Percentiles rank a stretch among this genome's conserved stretches.
Conservation (phyloP, 2,113 vertebrate genomes). For the Salvelinus fontinalis region DNA sequence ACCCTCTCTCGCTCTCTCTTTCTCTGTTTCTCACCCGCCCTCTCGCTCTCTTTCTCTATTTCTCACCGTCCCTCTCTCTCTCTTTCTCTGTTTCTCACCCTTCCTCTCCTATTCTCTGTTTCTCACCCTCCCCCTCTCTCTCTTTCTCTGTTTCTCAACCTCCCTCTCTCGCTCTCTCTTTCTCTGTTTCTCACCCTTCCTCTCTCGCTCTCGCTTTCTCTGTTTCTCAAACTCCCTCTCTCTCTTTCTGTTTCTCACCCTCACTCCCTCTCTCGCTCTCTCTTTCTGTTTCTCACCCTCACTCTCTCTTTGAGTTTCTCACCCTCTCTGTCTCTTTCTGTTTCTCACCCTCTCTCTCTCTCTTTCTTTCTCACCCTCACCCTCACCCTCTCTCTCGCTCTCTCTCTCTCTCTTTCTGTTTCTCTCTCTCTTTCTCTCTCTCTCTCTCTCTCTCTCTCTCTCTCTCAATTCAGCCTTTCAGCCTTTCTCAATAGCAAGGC, state of each 20-base stretch:
- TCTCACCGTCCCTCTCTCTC: no score
- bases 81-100: neutral
- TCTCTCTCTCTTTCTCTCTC: no score
- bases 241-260: conserved; percentile 26
- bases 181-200: neutral
- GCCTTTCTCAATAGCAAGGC: no score
- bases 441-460: no score
- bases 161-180: conserved; percentile 18
- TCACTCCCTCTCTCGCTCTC: conserved; percentile 9
- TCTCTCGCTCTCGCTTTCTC: neutral
- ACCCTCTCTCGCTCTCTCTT: conserved; percentile 4
- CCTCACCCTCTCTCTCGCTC: neutral
- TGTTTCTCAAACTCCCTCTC: no score
- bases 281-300: conserved; percentile 20
- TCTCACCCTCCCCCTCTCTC: neutral
- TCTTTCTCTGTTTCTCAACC: neutral
- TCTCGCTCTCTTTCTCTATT: neutral
- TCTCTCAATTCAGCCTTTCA: no score
- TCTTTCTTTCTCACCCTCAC: no score
- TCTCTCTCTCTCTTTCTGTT: no score
- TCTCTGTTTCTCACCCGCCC: neutral
- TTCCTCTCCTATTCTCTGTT: no score
- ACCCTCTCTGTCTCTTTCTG: no score
- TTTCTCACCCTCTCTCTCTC: neutral
- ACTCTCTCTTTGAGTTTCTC: neutral